Conservation (phyloP, 2,113 vertebrate species). For the Isichthys henryi region DNA sequence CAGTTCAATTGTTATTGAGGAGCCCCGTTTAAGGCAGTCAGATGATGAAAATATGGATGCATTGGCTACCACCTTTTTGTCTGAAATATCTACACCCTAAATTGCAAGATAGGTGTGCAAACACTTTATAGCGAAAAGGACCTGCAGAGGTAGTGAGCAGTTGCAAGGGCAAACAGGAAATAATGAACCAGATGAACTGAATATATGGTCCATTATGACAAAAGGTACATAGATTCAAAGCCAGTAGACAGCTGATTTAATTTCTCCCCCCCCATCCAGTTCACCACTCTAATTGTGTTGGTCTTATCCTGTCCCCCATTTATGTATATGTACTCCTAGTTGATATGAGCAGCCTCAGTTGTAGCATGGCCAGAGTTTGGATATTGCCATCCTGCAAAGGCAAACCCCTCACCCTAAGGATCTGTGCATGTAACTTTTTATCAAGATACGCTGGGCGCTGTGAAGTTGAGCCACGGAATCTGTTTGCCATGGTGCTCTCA, state of each 20-base stretch:
- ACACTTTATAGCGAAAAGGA: background rate
- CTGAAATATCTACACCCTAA: background rate
- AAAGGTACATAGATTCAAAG: background rate
- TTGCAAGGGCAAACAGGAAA: background rate
- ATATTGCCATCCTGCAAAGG: background rate
- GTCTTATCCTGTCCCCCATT: background rate
- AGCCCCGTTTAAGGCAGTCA: background rate
- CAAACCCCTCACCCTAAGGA: background rate
- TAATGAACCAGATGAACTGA: background rate
- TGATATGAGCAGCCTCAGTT: background rate
- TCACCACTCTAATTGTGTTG: background rate
- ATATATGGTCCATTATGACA: background rate
- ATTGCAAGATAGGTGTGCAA: background rate
- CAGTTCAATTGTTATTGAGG: background rate
- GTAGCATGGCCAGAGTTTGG: background rate
- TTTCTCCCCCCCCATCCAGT: background rate
- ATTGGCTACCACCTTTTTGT: background rate
- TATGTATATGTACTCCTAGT: background rate
- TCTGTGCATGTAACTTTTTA: background rate
- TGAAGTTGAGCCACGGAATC: background rate
- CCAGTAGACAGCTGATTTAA: background rate
- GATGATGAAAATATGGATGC: background rate
- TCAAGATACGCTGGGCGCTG: background rate
- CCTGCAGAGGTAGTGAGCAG: background rate
- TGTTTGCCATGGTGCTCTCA: background rate